Base-by-base conservation (phyloP, 53 echinoderm and acorn worm species). In the Echinarachnius parma region DNA sequence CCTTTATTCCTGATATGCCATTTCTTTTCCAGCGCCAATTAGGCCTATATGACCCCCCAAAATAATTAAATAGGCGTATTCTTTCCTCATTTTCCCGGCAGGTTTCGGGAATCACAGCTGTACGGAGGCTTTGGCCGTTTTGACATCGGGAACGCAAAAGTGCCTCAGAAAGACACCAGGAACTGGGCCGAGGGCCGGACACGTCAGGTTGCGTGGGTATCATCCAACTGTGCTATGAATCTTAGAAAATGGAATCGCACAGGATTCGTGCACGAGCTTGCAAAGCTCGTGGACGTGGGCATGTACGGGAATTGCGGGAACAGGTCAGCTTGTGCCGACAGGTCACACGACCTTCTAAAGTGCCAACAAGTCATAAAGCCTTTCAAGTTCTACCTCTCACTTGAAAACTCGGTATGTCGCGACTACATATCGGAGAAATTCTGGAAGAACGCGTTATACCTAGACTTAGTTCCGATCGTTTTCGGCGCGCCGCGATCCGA, bases 341-440 rank as follows among this genome's bases (percentile, higher is more conserved):
- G 36, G 24, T n/a, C n/a, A n/a, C n/a, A n/a, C n/a, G n/a, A n/a
- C n/a, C n/a, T n/a, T n/a, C n/a, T n/a, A n/a, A 20, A 32, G n/a
- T 78, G 79, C 32, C 24, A 78, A 15, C 54, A 46, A 8, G 50
- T 29, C 18, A 35, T 78, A 53, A 35, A 56, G 34, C 27, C 35
- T 55, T 45, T 55, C 66, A 78, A 78, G 45, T 78, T 78, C 26
- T 52, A 65, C 27, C 36, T 78, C 0, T 54, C 79, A 1, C n/a
- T 78, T 1, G 79, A 78, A 64, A 78, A 78, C 56, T 66, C 54
- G 42, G 65, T 30, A 24, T 78, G 79, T 31, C 42, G 44, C 0
- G 79, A 78, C 29, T 78, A 66, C 66, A 78, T 78, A 7, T 34
- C 79, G 42, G 66, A 78, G 10, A 78, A 53, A 20, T 36, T 78